A percentile compares a stretch with the other conserved stretches of the same genome.
Evolutionary conservation across 2,888 invertebrate species (phyloP).

Genomic region (Orchestes rusci): DNA sequence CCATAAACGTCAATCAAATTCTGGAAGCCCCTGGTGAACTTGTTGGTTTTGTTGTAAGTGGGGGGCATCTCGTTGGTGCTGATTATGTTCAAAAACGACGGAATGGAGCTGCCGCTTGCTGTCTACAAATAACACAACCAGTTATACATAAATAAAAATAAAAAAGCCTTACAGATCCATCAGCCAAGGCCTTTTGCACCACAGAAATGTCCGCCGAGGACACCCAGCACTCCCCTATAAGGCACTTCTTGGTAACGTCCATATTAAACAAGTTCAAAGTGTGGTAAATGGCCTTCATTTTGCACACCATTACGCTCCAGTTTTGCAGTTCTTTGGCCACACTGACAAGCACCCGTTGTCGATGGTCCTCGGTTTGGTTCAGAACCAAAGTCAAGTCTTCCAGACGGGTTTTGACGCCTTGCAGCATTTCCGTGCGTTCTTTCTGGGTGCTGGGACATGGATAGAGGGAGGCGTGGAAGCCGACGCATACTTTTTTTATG

Average conservation of each 20-base stretch:
- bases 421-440: conserved; percentile 84
- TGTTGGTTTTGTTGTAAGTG: conserved; percentile 66
- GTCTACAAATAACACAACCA: conserved; percentile 37
- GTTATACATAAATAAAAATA: not conserved
- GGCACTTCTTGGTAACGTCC: conserved; percentile 66
- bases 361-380: conserved; percentile 82
- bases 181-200: conserved; percentile 70
- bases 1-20: conserved; percentile 70
- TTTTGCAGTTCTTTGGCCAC: conserved; percentile 82
- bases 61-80: conserved; percentile 58
- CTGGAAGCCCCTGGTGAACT: conserved; percentile 69
- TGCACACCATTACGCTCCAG: conserved; percentile 76
- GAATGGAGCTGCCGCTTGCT: conserved; percentile 58
- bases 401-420: conserved; percentile 80
- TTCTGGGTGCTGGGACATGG: conserved; percentile 82
- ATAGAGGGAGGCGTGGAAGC: conserved; percentile 87
- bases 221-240: conserved; percentile 68
- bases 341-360: conserved; percentile 73
- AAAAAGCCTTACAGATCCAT: conserved; percentile 60
- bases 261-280: conserved; percentile 67
- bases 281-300: conserved; percentile 73
- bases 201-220: conserved; percentile 62
- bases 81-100: conserved; percentile 66
- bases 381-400: conserved; percentile 80
- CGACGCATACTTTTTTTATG: conserved; percentile 89